Base-by-base conservation (phyloP, 2,888 invertebrate species). In the Hemaris fuciformis region DNA sequence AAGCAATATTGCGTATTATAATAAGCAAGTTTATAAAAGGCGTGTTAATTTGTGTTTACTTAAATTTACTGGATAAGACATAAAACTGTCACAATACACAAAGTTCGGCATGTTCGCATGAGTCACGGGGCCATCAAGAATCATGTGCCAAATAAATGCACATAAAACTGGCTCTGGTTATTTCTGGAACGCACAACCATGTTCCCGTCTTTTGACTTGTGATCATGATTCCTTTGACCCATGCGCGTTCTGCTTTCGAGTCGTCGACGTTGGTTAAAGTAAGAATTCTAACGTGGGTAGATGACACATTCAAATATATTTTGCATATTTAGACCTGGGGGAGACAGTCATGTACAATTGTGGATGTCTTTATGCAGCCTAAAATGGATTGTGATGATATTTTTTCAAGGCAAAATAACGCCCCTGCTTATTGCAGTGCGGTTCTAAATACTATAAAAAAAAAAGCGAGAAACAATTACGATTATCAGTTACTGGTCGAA, bases 111-210 rank as follows among this genome's bases (percentile, higher is more conserved):
- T 18, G 25, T 18, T 25, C 7, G 48, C 25, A 7, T 60, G 53
- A 60, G 38, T 60, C 53, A 60, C 25, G 20, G 22, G 20, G 7
- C 20, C 41, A 60, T 53, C 15, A 53, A 25, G 48, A 46, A 15
- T 59, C 31, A 59, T 60, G 48, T 53, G 48, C 53, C 60, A 53
- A 53, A 53, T 34, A 59, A 59, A 59, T 41, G 25, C 60, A 48
- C 60, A 53, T 53, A 38, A 53, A 60, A 53, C 53, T 46, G 46
- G 59, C 27, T 31, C 53, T 18, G 53, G 23, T 53, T 60, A 60
- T 60, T 60, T 60, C 23, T 60, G 60, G 60, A 60, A 41, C 46
- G 23, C 22, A 38, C 22, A 18, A 53, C 27, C 38, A 38, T 38
- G 38, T 8, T n/a, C n/a, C 41, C 48, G 60, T 41, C 15, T 60